phyloP scores from a whole-genome alignment of 2,113 vertebrate genomes.

The Apteryx owenii region DNA sequence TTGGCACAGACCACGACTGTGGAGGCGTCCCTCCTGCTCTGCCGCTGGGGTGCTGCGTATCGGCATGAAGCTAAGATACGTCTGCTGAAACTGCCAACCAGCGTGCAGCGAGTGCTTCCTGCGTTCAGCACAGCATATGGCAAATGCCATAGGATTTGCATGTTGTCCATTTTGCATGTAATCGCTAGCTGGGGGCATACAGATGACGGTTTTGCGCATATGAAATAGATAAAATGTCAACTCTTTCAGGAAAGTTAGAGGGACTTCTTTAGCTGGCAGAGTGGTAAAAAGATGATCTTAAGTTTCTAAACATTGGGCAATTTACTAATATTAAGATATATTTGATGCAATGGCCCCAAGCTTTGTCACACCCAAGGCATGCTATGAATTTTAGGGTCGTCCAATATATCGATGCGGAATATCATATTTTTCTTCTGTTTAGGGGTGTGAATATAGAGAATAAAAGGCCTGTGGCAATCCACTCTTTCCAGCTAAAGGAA shows the following conservation, averaged over 20 bases:
- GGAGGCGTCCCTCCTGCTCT: neutral
- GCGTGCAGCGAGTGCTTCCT: fast-evolving
- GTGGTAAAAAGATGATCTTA: neutral
- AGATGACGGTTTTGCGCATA: neutral
- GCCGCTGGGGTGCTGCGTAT: neutral
- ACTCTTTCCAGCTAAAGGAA: neutral
- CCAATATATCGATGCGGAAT: neutral
- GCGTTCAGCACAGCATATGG: fast-evolving
- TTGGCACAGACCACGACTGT: fast-evolving
- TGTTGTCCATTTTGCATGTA: fast-evolving
- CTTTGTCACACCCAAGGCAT: neutral
- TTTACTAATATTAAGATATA: neutral
- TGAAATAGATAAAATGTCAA: fast-evolving
- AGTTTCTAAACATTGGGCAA: neutral
- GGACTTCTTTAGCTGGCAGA: neutral
- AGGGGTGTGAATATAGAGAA: neutral
- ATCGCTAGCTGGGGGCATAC: no score
- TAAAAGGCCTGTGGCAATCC: neutral
- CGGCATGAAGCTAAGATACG: neutral
- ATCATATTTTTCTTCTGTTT: neutral
- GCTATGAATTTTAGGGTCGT: neutral
- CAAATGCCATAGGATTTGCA: neutral
- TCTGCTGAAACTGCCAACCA: neutral
- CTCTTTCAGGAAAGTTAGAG: neutral
- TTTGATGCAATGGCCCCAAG: neutral